Base-by-base conservation (phyloP, 2,888 invertebrate species). In the Frankliniella intonsa region DNA sequence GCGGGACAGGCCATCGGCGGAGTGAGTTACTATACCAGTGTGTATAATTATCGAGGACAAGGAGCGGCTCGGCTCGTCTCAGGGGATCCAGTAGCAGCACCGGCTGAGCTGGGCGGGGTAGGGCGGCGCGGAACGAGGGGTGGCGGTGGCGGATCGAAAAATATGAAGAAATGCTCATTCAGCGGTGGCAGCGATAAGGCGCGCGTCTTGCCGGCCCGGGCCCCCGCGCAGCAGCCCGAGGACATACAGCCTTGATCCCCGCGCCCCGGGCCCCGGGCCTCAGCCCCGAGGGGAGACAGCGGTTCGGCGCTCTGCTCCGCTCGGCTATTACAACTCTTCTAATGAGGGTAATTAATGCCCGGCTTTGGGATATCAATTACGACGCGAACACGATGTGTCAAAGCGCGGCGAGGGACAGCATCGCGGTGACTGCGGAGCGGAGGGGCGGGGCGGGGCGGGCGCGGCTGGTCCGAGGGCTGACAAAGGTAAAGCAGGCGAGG, bases 341-440 rank as follows among this genome's bases (percentile, higher is more conserved):
- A 76, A 76, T 76, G 25, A 76, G 69, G 69, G 69, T 76, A 76
- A 76, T 76, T 76, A 76, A 76, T 76, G 69, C 69, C 69, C 69
- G 69, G 69, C 69, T 76, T 76, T 76, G 69, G 69, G 69, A 76
- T 76, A 76, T 76, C 69, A 76, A 76, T 76, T 76, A 76, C 22
- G 69, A 76, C 69, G 69, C 25, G 69, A 76, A 76, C 69, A 76
- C 25, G 69, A 22, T 76, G 22, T 76, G 69, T 76, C 69, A 76
- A 76, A 76, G 69, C 69, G 69, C 69, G 69, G 69, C 69, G 2
- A 62, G 62, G 62, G 19, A 7, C 62, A n/a, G 55, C 1, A 8
- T 17, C 17, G 14, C 14, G 55, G 55, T 12, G 55, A 8, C 12
- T 2, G 17, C 2, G 55, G 17, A 8, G 55, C 2, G 17, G 55